Conservation (phyloP, 2,797 vertebrate species). For the Rhyacichthys aspro region DNA sequence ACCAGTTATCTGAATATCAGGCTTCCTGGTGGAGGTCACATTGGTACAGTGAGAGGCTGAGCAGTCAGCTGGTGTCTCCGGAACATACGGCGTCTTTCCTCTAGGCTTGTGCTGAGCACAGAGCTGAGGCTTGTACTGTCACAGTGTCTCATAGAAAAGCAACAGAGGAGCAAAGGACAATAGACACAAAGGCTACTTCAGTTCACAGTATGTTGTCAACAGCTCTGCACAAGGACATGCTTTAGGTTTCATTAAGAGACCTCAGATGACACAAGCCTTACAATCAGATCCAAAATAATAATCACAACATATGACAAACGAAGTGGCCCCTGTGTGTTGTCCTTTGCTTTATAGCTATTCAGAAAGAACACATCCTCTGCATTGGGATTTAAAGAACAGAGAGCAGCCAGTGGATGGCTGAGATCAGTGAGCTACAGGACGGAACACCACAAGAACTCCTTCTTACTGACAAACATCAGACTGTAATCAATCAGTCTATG, state of each 20-base stretch:
- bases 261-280: background rate
- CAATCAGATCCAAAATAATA: background rate
- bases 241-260: background rate
- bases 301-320: too few species aligned
- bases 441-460: too few species aligned
- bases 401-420: too few species aligned
- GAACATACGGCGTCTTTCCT: conserved; percentile 55
- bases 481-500: too few species aligned
- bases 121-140: conserved; percentile 54
- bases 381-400: too few species aligned
- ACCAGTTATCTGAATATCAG: conserved; percentile 16
- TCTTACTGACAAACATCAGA: too few species aligned
- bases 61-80: conserved; percentile 50
- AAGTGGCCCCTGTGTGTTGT: too few species aligned
- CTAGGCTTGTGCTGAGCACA: conserved; percentile 52
- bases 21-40: conserved; percentile 37
- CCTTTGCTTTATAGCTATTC: too few species aligned
- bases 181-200: conserved; percentile 20
- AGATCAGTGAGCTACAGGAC: too few species aligned
- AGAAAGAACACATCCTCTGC: too few species aligned
- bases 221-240: conserved; percentile 8
- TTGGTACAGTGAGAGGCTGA: conserved; percentile 47
- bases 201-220: conserved; percentile 30
- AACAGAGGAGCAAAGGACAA: conserved; percentile 7
- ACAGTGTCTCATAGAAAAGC: conserved; percentile 45